Base-by-base conservation (phyloP, 2,113 vertebrate genomes). In the Ciconia stormi region DNA sequence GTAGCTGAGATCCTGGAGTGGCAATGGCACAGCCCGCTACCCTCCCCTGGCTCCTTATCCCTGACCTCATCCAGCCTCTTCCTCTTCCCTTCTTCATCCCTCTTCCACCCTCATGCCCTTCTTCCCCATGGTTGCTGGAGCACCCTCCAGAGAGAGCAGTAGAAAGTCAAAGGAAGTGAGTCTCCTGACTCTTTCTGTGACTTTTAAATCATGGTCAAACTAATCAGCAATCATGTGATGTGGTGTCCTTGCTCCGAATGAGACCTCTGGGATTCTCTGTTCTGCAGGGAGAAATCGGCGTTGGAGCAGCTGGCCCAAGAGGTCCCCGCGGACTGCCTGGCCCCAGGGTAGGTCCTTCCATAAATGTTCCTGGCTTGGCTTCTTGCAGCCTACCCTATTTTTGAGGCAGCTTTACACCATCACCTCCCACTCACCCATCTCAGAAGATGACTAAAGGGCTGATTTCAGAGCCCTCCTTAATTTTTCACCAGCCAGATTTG, bases 271-370 rank as follows among this genome's bases (percentile, higher is more conserved):
- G 46, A 29, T 67, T 80, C 53, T 73, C 40, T 95, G 22, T n/a
- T 95, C 74, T 19, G 32, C 94, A 99, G 99, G 99, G 99, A 46
- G 98, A 98, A 69, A 94, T 47, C 3, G 96, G 98, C 14, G 18
- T 98, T 27, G 99, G 99, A 67, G 98, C 96, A 23, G 61, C 97
- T 49, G 99, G 99, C 25, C 98, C 97, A 11, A 97, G 98, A 87
- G 99, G 99, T 9, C 61, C 98, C 26, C 86, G 70, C 8, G 99
- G 99, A 22, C 93, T 98, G 42, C 94, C 98, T 46, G 99, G 99
- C 9, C 98, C 98, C 78, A 97, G 47, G 97, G 99, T 99, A 98
- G 78, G 96, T 91, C 20, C 18, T 10, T 86, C 42, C 18, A 3
- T 17, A 29, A 47, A 52, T 47, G 21, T 62, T 77, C 69, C 61